These are phyloP conservation scores for Spicauda simplicius DNA, from an alignment of 2,888 invertebrate genomes.

Conservation along the genomic window DNA sequence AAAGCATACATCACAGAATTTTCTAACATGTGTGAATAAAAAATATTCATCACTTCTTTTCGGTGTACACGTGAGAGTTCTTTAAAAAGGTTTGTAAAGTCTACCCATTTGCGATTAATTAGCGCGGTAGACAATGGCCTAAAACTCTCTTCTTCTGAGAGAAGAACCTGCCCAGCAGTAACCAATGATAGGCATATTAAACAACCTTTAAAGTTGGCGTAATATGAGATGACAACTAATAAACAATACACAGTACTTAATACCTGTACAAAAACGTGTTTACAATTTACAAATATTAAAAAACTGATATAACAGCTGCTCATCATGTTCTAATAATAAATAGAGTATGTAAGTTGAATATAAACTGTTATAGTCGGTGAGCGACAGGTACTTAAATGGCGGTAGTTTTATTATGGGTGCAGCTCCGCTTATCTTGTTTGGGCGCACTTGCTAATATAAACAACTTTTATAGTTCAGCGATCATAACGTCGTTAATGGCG, in stretches of 20 bases:
- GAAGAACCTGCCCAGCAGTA: too few species aligned
- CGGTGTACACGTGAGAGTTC: too few species aligned
- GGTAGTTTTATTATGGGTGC: constrained; percentile 18
- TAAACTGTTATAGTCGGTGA: constrained; percentile 11
- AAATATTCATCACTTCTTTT: too few species aligned
- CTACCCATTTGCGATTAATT: too few species aligned
- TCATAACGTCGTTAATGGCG: constrained; percentile 6
- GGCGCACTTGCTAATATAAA: constrained; percentile 20
- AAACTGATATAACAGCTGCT: not conserved
- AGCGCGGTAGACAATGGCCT: too few species aligned
- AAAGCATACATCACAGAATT: too few species aligned
- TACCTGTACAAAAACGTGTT: not conserved
- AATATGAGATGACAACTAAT: not conserved
- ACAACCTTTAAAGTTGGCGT: too few species aligned
- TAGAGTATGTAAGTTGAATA: not conserved
- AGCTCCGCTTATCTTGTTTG: constrained; percentile 23
- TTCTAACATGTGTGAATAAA: too few species aligned
- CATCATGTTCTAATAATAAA: too few species aligned
- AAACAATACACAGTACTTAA: not conserved
- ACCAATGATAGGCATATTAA: too few species aligned
- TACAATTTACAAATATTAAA: not conserved
- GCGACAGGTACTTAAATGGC: constrained; percentile 25
- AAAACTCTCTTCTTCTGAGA: too few species aligned
- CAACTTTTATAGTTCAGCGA: constrained; percentile 24
- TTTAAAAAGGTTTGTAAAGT: too few species aligned